These are phyloP conservation scores for Falco punctatus DNA, from an alignment of 2,113 vertebrate genomes.

Conservation along the genomic window DNA sequence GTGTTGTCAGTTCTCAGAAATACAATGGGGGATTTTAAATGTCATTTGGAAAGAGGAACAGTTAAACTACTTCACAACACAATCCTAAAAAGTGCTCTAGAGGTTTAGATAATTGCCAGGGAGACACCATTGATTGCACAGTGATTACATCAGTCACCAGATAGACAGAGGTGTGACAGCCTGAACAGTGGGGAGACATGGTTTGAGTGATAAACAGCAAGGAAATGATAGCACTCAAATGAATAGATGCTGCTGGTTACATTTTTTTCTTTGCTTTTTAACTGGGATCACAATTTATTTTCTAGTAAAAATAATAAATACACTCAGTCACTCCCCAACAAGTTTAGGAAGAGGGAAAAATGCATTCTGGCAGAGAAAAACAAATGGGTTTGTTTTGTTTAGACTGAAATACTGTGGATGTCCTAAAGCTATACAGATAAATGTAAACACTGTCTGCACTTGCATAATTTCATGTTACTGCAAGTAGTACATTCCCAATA, in stretches of 20 bases:
- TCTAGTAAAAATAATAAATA: neutral
- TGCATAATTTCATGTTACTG: slow-evolving; percentile 1
- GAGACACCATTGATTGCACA: neutral
- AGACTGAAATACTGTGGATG: neutral
- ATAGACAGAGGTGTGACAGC: neutral
- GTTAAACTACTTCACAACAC: neutral
- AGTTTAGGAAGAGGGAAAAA: neutral
- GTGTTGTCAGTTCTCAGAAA: neutral
- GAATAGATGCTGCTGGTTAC: neutral
- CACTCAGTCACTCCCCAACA: neutral
- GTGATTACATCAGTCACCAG: neutral
- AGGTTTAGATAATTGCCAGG: neutral
- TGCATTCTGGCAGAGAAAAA: neutral
- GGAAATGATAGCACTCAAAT: neutral
- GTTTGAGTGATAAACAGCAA: neutral
- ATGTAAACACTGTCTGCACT: neutral
- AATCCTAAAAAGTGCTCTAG: neutral
- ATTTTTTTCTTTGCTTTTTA: neutral
- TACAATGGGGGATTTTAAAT: neutral
- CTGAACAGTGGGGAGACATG: neutral
- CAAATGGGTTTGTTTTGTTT: neutral
- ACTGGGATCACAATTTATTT: neutral
- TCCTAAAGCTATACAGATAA: slow-evolving; percentile 2
- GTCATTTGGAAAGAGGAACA: neutral
- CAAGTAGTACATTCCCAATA: neutral